phyloP scores from a whole-genome alignment of 2,888 invertebrate species.

The Luperina nickerlii region DNA sequence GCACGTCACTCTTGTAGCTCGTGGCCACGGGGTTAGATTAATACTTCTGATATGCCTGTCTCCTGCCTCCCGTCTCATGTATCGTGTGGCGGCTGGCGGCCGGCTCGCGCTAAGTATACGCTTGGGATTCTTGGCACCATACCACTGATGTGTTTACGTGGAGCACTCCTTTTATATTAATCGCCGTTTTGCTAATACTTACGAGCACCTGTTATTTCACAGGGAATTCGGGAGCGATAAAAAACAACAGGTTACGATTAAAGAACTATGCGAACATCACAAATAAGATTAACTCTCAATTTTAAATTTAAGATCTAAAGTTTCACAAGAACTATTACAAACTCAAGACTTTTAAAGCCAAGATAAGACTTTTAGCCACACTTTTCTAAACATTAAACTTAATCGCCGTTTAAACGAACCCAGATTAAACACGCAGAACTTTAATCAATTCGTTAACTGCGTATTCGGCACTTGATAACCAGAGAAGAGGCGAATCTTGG shows the following conservation, averaged over 20 bases:
- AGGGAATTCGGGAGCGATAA: constrained; percentile 27
- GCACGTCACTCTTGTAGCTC: background rate
- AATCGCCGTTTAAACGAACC: constrained; percentile 28
- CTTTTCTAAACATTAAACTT: constrained; percentile 50
- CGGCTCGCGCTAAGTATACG: constrained; percentile 61
- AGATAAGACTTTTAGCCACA: constrained; percentile 39
- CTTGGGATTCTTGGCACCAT: constrained; percentile 63
- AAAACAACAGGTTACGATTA: background rate
- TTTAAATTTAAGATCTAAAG: constrained; percentile 40
- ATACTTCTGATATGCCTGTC: constrained; percentile 53
- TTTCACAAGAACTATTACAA: constrained; percentile 37
- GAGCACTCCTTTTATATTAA: constrained; percentile 62
- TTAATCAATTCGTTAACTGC: constrained; percentile 44
- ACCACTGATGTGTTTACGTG: constrained; percentile 61
- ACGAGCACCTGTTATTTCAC: constrained; percentile 55
- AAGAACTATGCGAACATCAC: background rate
- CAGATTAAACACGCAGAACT: constrained; percentile 47
- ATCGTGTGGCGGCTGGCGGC: constrained; percentile 48
- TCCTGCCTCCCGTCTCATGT: constrained; percentile 40
- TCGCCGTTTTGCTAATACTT: constrained; percentile 57
- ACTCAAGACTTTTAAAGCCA: constrained; percentile 30
- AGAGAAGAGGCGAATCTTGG: constrained; percentile 8
- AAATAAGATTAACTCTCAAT: constrained; percentile 5
- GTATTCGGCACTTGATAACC: constrained; percentile 32
- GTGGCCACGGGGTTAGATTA: background rate